Base-by-base conservation (phyloP, 2,888 invertebrate genomes). In the Disparrhopalites patrizii region DNA sequence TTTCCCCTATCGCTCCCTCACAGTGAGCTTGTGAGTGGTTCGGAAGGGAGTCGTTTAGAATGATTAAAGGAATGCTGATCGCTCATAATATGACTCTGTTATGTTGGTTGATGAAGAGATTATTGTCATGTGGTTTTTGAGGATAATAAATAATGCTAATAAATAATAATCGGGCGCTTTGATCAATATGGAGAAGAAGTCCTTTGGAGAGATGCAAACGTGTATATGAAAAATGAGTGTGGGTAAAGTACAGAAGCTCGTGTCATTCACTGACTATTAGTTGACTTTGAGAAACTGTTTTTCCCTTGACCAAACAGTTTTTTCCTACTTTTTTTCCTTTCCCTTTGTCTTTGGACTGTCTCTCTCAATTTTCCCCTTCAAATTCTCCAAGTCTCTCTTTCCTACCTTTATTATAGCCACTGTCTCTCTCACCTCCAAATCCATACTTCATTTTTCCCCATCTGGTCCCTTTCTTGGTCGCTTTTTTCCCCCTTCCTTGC, bases 211-310 rank as follows among this genome's bases (percentile, higher is more conserved):
- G 20, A 51, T n/a, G 2, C 1, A 25, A 3, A 55, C 23, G 33
- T 60, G 36, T 25, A 36, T 40, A 54, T 65, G 65, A 65, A 65
- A 65, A 65, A 65, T 65, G 54, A 61, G 54, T 28, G 27, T 43
- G 30, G 60, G 54, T 66, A 54, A 66, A 66, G 55, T 68, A 68
- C 68, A 68, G 68, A 68, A 68, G 68, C 68, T 60, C 54, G 62
- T 65, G 65, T 58, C 58, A 58, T 58, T 50, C 65, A 57, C 56
- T 64, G 54, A 51, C 50, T 50, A 63, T 63, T 63, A 63, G 54
- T 38, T 60, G 60, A 60, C 60, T 60, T 60, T 60, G 60, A 60
- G 57, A 57, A 58, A 62, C 62, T 62, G 57, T 67, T 57, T 47
- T 58, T 51, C 38, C 15, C 50, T 20, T 23, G 15, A 10, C 7